A percentile compares a stretch with the other conserved stretches of the same genome.
phyloP scores from a whole-genome alignment of 1,140 invertebrate species.

The Pseudomyrmex gracilis region DNA sequence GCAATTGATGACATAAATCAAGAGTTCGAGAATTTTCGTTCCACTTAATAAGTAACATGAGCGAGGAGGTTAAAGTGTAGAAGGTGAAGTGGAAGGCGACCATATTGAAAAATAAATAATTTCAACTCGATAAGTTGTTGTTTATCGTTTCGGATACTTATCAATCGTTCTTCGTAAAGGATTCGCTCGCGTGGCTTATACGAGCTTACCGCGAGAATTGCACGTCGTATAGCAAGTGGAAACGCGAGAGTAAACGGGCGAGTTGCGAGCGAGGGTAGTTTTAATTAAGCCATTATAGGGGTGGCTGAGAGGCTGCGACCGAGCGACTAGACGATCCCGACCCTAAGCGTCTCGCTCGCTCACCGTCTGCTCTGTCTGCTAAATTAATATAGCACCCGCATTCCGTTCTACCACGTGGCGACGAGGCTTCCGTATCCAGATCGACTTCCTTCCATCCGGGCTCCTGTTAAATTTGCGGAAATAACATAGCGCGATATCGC shows the following conservation, averaged over 20 bases:
- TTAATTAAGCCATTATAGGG: conserved; percentile 85
- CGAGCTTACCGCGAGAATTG: conserved; percentile 48
- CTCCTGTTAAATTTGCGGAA: conserved; percentile 37
- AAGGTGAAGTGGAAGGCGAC: too few species aligned
- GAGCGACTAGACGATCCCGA: conserved; percentile 77
- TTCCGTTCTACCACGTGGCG: conserved; percentile 62
- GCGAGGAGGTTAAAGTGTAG: too few species aligned
- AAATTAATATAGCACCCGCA: conserved; percentile 83
- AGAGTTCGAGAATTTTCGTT: too few species aligned
- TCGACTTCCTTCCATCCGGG: conserved; percentile 53
- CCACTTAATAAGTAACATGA: too few species aligned
- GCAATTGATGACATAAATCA: too few species aligned
- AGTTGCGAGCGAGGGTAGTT: conserved; percentile 81
- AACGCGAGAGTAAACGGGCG: conserved; percentile 63
- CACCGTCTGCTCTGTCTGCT: conserved; percentile 73
- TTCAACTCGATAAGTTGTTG: too few species aligned
- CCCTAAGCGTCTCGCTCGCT: conserved; percentile 37
- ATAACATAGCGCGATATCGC: conserved; percentile 13
- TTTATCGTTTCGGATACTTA: too few species aligned
- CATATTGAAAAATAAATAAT: too few species aligned
- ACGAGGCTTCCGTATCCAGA: conserved; percentile 50
- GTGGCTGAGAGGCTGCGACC: conserved; percentile 81
- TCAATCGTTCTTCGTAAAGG: too few species aligned
- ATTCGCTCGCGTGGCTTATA: conserved; percentile 11
- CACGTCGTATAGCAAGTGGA: conserved; percentile 45